phyloP scores from a whole-genome alignment of 2,888 invertebrate species.

The Eurytoma adleriae region DNA sequence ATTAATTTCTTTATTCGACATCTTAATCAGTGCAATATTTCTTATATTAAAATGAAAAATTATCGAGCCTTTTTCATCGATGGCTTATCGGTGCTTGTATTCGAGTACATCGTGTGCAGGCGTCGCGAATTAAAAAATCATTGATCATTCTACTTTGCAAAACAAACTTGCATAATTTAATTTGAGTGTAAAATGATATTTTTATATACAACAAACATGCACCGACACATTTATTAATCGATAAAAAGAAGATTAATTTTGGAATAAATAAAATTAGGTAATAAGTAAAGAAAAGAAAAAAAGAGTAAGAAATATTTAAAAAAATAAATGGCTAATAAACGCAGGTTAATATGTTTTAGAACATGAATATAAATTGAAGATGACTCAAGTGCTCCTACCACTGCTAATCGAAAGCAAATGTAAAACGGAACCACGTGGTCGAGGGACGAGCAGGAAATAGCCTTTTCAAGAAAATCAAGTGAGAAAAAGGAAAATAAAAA shows the following conservation, averaged over 20 bases:
- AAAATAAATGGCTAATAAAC: no score
- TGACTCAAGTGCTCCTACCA: no score
- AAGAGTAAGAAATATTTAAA: no score
- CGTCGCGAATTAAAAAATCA: constrained; percentile 17
- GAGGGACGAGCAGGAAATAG: no score
- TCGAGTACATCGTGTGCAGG: background rate
- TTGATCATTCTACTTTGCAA: constrained; percentile 12
- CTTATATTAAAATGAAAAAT: constrained; percentile 3
- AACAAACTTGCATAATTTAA: background rate
- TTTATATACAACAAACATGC: background rate
- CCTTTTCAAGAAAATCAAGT: no score
- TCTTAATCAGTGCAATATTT: constrained; percentile 31
- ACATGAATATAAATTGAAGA: no score
- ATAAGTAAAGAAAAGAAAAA: no score
- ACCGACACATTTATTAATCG: background rate
- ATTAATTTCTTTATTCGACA: constrained; percentile 32
- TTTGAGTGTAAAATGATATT: constrained; percentile 15
- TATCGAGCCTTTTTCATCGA: background rate
- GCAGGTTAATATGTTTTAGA: no score
- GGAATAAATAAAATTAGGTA: no score
- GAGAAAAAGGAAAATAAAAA: no score
- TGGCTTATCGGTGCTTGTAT: background rate
- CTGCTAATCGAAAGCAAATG: no score
- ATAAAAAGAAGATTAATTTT: constrained; percentile 1
- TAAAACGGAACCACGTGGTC: no score